phyloP scores from a whole-genome alignment of 2,888 invertebrate genomes.

The Syrista parreyssii region DNA sequence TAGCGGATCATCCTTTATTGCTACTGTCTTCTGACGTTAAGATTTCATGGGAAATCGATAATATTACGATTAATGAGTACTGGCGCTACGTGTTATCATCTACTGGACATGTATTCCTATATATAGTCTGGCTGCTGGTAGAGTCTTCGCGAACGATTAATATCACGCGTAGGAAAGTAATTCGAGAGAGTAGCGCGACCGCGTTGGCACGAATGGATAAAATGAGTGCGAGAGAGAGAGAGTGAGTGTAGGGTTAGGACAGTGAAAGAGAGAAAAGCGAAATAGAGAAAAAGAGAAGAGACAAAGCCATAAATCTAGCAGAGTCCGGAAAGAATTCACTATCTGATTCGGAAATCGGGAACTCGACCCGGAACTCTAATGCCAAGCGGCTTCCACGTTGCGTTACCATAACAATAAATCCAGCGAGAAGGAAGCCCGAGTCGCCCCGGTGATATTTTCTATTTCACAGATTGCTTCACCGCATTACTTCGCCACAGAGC shows the following conservation, averaged over 20 bases:
- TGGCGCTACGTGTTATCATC: no score
- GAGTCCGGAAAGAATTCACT: constrained; percentile 44
- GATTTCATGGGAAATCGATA: no score
- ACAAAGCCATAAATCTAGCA: constrained; percentile 32
- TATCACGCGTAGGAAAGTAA: background rate
- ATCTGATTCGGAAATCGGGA: constrained; percentile 54
- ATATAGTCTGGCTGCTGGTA: no score
- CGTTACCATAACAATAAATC: constrained; percentile 56
- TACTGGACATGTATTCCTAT: no score
- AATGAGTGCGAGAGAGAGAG: background rate
- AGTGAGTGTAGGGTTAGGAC: background rate
- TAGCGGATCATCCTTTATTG: no score
- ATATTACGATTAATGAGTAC: no score
- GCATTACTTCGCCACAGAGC: constrained; percentile 27
- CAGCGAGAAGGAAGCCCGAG: constrained; percentile 34
- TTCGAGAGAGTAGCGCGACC: background rate
- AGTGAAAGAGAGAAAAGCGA: background rate
- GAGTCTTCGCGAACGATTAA: background rate
- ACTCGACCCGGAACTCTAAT: constrained; percentile 47
- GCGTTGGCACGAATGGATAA: no score
- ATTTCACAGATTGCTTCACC: constrained; percentile 42
- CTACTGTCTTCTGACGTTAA: no score
- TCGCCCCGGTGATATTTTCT: constrained; percentile 37
- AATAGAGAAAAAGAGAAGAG: constrained; percentile 1
- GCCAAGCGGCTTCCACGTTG: constrained; percentile 51